Base-by-base conservation (phyloP, 2,113 vertebrate species). In the Peromyscus californicus region DNA sequence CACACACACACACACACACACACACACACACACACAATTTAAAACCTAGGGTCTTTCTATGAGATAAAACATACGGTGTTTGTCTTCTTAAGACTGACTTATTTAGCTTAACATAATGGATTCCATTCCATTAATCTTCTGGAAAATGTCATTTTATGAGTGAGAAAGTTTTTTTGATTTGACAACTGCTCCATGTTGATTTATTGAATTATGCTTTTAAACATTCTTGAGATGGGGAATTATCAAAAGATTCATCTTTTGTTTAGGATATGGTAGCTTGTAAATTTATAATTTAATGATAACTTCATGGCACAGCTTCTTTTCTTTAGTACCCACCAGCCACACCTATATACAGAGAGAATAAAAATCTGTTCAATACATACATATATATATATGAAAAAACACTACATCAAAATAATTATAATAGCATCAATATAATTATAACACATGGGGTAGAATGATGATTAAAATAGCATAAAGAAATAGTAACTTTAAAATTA, bases 401-500 rank as follows among this genome's bases (percentile, higher is more conserved):
- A 75, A 42, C 0, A 65, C 82, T 26, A 74, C 24, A 45, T 85
- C 36, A 67, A 69, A 69, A 48, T 29, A 29, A 80, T 96, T 67
- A 42, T 0, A 57, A 3, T 42, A 39, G 39, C 82, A 12, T 26
- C 7, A 7, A 48, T 48, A 7, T 48, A 48, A 7, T 48, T 48
- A 7, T 5, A 45, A 31, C 59, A 48, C 39, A 3, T 42, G 0
- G 24, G 42, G 29, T 21, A 29, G 11, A 91, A 5, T 74, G 59
- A 72, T 39, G 3, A 39, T 59, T 29, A 92, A 82, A 75, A 33
- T 2, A 39, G 1, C 42, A 16, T 6, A 61, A 8, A 16, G 3
- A 86, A 84, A 42, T 61, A 74, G 51, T 57, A 16, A 78, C 79
- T 96, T 90, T 72, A 48, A 54, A 75, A 67, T 90, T 89, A 65